Percentiles rank a stretch among this genome's conserved stretches.
phyloP scores from a whole-genome alignment of 2,797 vertebrate genomes.

The Pseudomugil gertrudae region DNA sequence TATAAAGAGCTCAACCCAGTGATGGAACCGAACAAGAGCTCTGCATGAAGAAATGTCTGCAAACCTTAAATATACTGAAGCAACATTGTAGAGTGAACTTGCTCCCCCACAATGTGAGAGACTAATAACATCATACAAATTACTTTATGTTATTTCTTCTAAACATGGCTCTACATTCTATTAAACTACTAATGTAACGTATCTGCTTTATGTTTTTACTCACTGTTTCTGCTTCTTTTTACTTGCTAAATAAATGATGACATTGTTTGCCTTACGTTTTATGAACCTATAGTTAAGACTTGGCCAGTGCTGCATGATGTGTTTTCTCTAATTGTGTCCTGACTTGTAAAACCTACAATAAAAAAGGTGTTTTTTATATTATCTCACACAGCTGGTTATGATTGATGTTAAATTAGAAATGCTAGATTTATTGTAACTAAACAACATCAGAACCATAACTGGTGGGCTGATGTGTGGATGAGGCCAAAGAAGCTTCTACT shows the following conservation, averaged over 20 bases:
- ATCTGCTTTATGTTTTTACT: not conserved
- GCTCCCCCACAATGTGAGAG: no score
- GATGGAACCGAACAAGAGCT: no score
- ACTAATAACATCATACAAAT: no score
- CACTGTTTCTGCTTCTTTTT: not conserved
- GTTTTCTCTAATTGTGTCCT: no score
- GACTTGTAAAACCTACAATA: not conserved
- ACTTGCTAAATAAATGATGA: not conserved
- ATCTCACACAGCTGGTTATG: not conserved
- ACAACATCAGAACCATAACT: not conserved
- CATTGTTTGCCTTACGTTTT: not conserved
- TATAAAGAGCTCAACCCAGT: no score
- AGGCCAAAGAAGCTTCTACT: not conserved
- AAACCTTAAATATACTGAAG: no score
- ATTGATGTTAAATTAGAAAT: not conserved
- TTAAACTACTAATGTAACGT: no score
- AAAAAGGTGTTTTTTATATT: not conserved
- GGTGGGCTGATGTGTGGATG: not conserved
- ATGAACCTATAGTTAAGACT: not conserved
- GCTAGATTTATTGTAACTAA: constrained; percentile 1
- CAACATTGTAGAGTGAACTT: no score
- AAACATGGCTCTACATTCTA: no score
- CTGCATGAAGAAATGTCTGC: no score
- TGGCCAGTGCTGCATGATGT: no score
- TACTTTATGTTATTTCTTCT: no score